Percentiles rank a stretch among this genome's conserved stretches.
Evolutionary conservation across 2,888 invertebrate genomes (phyloP).

Genomic region (Molorchus minor): DNA sequence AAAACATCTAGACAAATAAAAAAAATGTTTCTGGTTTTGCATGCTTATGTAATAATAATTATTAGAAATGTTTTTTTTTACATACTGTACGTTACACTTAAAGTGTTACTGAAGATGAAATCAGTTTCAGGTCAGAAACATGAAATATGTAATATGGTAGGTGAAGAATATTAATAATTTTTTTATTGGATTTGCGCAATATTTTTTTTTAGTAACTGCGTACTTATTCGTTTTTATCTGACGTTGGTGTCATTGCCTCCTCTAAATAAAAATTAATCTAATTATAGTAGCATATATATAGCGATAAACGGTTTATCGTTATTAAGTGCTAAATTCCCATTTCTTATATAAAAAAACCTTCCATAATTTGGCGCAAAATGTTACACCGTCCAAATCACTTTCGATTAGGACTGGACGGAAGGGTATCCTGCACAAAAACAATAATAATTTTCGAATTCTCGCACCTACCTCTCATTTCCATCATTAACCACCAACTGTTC

Average conservation of each 20-base stretch:
- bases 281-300: conserved; percentile 8
- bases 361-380: too few relatives aligned
- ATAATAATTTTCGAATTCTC: not conserved
- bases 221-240: conserved; percentile 25
- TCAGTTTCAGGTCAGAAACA: too few relatives aligned
- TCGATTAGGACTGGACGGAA: too few relatives aligned
- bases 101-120: too few relatives aligned
- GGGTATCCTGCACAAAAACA: too few relatives aligned
- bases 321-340: not conserved
- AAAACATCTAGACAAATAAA: not conserved
- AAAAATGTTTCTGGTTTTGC: too few relatives aligned
- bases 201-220: conserved; percentile 18
- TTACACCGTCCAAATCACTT: too few relatives aligned
- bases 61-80: not conserved
- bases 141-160: too few relatives aligned
- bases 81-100: too few relatives aligned
- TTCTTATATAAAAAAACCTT: too few relatives aligned
- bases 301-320: not conserved
- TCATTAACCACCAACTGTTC: conserved; percentile 44
- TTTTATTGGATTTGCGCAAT: too few relatives aligned
- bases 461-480: conserved; percentile 61
- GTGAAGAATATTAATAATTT: too few relatives aligned
- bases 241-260: conserved; percentile 20
- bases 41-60: not conserved
- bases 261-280: conserved; percentile 8